Evolutionary conservation across 1,140 invertebrate genomes (phyloP), one percentile per base, ranked within the genome.

Genomic region (Drosophila paulistorum): DNA sequence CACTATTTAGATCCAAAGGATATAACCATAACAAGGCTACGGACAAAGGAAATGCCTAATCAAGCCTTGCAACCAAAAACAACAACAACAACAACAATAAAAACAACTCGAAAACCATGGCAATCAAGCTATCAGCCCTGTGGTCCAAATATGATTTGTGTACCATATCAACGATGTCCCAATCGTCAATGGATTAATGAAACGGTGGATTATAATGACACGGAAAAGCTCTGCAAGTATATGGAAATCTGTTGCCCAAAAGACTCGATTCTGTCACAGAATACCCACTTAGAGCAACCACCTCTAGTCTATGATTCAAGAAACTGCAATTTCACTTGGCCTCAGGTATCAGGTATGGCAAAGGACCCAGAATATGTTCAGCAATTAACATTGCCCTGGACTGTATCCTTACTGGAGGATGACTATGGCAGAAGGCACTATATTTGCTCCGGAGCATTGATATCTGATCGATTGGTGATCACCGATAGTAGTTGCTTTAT

Each of bases 151-250:
- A 59, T 59, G 57, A n/a, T 37, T 20, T 59, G 57, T 59, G 57
- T 59, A 17, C 57, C 57, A 17, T 59, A 59, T 59, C 57, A 59
- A 59, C 57, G 57, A 9, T 59, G 57, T 39, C 33, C 33, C 1
- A 37, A 26, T 39, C 30, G 14, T 0, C 57, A 26, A 37, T 35
- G 57, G 33, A 59, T 14, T 2, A 9, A 20, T 17, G 9, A 59
- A 20, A 14, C n/a, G 7, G 37, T 59, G 2, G 57, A 59, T 20
- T 59, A 39, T 11, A 59, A 59, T 20, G 57, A 59, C 10, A 59
- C 57, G 5, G 57, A 59, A 17, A 59, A 59, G 4, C 14, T 37
- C 20, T 59, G 57, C 33, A 37, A 37, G 0, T 59, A 59, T 20
- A 59, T 59, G 57, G 57, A 59, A 37, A 35, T 35, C 17, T 59